Base-by-base conservation (phyloP, 2,888 invertebrate genomes). In the Eudasyphora cyanicolor region DNA sequence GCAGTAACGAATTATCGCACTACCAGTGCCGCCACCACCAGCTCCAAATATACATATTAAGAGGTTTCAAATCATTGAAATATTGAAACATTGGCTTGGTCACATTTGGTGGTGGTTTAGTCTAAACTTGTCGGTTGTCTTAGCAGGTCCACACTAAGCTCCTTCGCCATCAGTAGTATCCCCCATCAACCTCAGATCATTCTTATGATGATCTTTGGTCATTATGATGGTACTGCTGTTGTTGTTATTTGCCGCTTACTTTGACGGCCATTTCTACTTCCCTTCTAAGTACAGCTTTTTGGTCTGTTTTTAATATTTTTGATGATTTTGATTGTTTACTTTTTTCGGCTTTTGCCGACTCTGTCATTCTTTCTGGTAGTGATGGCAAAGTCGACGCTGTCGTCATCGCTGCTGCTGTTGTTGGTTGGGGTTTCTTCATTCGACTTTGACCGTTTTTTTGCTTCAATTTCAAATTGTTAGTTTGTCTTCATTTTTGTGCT, bases 241-340 rank as follows among this genome's bases (percentile, higher is more conserved):
- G 8, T 64, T 32, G 62, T 24, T n/a, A 27, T 29, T 32, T 60
- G 29, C 10, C 29, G 60, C 29, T 27, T 27, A 21, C n/a, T n/a
- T 42, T 29, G 42, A n/a, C 73, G 24, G 38, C 73, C 42, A n/a
- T n/a, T n/a, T n/a, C n/a, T n/a, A n/a, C n/a, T n/a, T n/a, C n/a
- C n/a, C n/a, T n/a, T 57, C 42, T 78, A 80, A 80, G 80, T 80
- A 80, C 75, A 83, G 80, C 77, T 67, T 81, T 83, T 67, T 78
- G 7, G 69, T 45, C 14, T 17, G 45, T 62, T 73, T 81, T 83
- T 84, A 71, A 24, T 75, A 45, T 79, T 76, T 78, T 86, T 87
- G 79, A 74, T 73, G 79, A 81, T 86, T n/a, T 86, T 86, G 77
- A 83, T 87, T 84, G 79, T 85, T 79, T 70, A 70, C 82, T 85